Conservation (phyloP, 2,888 invertebrate species). For the Hypselothyrea guttata region DNA sequence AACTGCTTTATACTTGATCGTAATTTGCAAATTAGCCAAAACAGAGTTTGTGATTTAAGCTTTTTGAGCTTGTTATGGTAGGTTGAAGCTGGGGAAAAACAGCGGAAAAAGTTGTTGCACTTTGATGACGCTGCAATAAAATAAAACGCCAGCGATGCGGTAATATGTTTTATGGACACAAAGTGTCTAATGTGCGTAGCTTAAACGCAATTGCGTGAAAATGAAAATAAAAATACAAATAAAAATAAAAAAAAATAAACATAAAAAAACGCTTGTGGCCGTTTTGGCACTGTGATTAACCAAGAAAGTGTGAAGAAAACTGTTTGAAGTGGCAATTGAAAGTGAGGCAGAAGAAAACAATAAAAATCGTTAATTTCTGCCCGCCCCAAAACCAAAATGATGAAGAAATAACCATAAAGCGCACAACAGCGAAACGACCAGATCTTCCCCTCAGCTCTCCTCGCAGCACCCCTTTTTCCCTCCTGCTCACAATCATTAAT, state of each 20-base stretch:
- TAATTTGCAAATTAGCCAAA: constrained; percentile 59
- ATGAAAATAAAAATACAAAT: constrained; percentile 47
- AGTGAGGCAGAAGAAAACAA: constrained; percentile 32
- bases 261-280: constrained; percentile 5
- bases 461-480: background rate
- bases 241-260: constrained; percentile 51
- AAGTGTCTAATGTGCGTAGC: constrained; percentile 49
- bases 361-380: constrained; percentile 15
- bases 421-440: constrained; percentile 57
- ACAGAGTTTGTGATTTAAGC: constrained; percentile 6
- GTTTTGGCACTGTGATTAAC: constrained; percentile 59
- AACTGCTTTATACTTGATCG: background rate
- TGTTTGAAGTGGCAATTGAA: constrained; percentile 52
- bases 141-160: constrained; percentile 60
- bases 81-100: constrained; percentile 17
- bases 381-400: constrained; percentile 24
- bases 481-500: constrained; percentile 38
- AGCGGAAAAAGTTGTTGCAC: constrained; percentile 40
- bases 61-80: constrained; percentile 32
- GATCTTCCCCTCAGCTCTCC: constrained; percentile 3
- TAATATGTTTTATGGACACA: constrained; percentile 61
- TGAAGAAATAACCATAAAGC: constrained; percentile 59
- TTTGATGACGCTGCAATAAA: constrained; percentile 68
- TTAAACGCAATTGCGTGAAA: constrained; percentile 54
- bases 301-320: constrained; percentile 75